These are phyloP conservation scores for Nasua narica DNA, from an alignment of 2,797 vertebrate genomes.

Conservation along the genomic window DNA sequence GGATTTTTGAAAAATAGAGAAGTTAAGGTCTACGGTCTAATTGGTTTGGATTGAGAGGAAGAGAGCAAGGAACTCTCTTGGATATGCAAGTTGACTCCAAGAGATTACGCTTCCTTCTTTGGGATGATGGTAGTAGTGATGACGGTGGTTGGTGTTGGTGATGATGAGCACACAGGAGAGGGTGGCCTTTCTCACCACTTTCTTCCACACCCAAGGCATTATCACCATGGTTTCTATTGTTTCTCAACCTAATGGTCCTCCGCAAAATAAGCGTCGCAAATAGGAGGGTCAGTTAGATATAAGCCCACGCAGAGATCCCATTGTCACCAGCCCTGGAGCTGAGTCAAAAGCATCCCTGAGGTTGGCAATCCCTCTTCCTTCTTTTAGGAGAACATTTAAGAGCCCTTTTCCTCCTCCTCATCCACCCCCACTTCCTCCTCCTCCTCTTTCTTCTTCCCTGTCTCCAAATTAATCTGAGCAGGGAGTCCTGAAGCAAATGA, in stretches of 20 bases:
- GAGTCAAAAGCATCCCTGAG: background rate
- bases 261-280: background rate
- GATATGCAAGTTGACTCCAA: background rate
- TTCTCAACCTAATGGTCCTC: background rate
- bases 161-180: background rate
- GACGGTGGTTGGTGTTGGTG: background rate
- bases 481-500: conserved; percentile 59
- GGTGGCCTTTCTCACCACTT: background rate
- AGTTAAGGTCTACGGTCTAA: background rate
- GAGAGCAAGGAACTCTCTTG: background rate
- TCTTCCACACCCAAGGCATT: background rate
- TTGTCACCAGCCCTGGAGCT: background rate
- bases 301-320: background rate
- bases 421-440: background rate
- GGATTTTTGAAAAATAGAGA: background rate
- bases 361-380: background rate
- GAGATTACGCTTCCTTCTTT: background rate
- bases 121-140: background rate
- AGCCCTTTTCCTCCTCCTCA: background rate
- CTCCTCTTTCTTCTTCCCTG: background rate
- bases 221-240: background rate
- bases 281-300: background rate
- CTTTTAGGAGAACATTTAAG: background rate
- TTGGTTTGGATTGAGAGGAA: background rate
- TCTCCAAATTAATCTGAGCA: conserved; percentile 71